Evolutionary conservation across 2,797 vertebrate species (phyloP).

Genomic region (Enteromius mattozi): DNA sequence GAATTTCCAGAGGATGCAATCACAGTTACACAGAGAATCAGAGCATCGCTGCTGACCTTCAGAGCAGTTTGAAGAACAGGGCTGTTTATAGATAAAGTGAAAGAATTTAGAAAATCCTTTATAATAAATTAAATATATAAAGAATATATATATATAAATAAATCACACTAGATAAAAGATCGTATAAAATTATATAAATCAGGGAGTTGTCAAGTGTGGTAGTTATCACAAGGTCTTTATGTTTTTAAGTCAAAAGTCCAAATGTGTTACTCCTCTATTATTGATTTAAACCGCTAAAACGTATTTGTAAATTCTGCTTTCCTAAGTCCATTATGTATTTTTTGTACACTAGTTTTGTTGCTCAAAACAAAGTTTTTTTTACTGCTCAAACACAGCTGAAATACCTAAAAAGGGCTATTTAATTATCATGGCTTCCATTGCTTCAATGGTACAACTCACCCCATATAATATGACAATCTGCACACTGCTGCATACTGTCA

Average conservation of each 20-base stretch:
- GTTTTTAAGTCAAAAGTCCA: not conserved
- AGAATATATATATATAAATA: too few relatives aligned
- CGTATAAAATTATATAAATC: not conserved
- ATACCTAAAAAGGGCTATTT: not conserved
- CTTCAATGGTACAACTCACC: not conserved
- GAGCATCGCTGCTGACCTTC: slow-evolving; percentile 43
- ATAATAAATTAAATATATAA: not conserved
- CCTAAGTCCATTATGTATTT: too few relatives aligned
- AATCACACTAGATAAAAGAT: not conserved
- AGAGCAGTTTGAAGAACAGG: slow-evolving; percentile 18
- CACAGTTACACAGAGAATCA: slow-evolving; percentile 5
- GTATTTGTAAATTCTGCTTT: not conserved
- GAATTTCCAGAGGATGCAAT: slow-evolving; percentile 49
- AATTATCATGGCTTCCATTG: not conserved
- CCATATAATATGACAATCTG: not conserved
- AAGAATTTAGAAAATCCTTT: not conserved
- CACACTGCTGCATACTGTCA: not conserved
- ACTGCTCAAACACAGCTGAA: not conserved
- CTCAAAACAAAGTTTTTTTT: not conserved
- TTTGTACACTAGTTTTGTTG: not conserved
- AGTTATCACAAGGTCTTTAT: not conserved
- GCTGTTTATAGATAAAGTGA: not conserved
- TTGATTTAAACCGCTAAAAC: not conserved
- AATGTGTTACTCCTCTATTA: not conserved
- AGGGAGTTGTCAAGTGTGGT: not conserved